Base-by-base conservation (phyloP, 2,797 vertebrate species). In the Odontamblyopus rebecca region DNA sequence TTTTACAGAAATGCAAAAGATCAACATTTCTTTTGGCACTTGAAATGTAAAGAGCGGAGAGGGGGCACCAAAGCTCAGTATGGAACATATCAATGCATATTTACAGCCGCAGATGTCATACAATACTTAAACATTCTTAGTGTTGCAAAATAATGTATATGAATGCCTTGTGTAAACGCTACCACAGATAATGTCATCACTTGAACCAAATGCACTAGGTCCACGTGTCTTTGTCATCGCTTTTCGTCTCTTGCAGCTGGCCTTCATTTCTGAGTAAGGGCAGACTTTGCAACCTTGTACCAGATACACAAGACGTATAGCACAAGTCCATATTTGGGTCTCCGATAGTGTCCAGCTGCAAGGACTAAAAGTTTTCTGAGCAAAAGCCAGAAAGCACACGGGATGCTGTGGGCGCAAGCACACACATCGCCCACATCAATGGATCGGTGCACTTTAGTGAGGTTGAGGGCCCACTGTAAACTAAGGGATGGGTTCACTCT, bases 271-370 rank as follows among this genome's bases (percentile, higher is more conserved):
- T 56, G 71, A 78, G 79, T 72, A 86, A 80, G 73, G 54, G 64
- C 77, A 82, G 78, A 82, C 78, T 85, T 78, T 86, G 71, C 57
- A 76, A 82, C 68, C 68, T 76, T 81, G 82, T 68, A 83, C 79
- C 84, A 89, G 85, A 88, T 86, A 83, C 82, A 77, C 78, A 72
- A 84, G 81, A 88, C 81, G 53, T 87, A 82, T 78, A 87, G 76
- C 76, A 82, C 77, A 77, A 72, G 85, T 87, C 91, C 90, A 86
- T 91, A 91, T 90, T 92, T 91, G 88, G 90, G 60, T 83, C 83
- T 87, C 76, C 84, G 87, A 82, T 81, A 78, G 77, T 83, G 81
- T 80, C 85, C 89, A 89, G 89, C 89, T 89, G 88, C 75, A 72
- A 16, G 72, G 87, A 82, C 79, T 74, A 85, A 83, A 90, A 75